phyloP scores from a whole-genome alignment of 1,140 invertebrate species.

The Ceratoteleas bidentatus region DNA sequence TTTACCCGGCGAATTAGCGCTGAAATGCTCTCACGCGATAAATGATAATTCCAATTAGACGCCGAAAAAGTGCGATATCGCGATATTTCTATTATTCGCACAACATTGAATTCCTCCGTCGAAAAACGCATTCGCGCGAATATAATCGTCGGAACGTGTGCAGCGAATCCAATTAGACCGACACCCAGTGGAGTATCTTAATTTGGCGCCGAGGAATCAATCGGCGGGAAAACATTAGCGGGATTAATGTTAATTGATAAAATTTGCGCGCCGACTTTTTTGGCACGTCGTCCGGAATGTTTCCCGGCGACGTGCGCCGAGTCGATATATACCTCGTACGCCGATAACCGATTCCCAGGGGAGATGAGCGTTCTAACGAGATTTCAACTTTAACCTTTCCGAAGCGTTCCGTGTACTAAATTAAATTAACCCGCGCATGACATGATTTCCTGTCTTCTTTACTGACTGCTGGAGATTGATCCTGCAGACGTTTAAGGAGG shows the following conservation, averaged over 20 bases:
- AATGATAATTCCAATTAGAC: too few relatives aligned
- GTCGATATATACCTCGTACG: constrained; percentile 43
- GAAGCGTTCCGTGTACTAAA: constrained; percentile 64
- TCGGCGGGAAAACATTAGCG: constrained; percentile 8
- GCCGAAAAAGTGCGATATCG: too few relatives aligned
- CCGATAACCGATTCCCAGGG: constrained; percentile 68
- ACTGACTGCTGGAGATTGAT: too few relatives aligned
- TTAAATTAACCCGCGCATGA: constrained; percentile 69
- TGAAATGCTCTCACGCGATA: too few relatives aligned
- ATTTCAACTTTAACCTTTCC: constrained; percentile 63
- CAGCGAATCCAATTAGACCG: too few relatives aligned
- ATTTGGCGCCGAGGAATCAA: constrained; percentile 15
- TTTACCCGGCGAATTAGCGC: too few relatives aligned
- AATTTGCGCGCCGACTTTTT: constrained; percentile 31
- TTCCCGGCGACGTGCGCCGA: constrained; percentile 26
- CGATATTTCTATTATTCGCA: too few relatives aligned
- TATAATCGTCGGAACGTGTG: too few relatives aligned
- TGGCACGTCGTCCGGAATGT: constrained; percentile 9
- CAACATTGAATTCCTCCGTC: too few relatives aligned
- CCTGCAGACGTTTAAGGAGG: too few relatives aligned
- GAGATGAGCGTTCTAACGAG: constrained; percentile 69
- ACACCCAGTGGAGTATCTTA: not conserved
- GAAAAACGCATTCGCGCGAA: too few relatives aligned
- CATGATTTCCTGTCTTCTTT: constrained; percentile 12
- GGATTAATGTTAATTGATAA: constrained; percentile 33